Evolutionary conservation across 2,113 vertebrate genomes (phyloP).

Genomic region (Sylvilagus bachmani): DNA sequence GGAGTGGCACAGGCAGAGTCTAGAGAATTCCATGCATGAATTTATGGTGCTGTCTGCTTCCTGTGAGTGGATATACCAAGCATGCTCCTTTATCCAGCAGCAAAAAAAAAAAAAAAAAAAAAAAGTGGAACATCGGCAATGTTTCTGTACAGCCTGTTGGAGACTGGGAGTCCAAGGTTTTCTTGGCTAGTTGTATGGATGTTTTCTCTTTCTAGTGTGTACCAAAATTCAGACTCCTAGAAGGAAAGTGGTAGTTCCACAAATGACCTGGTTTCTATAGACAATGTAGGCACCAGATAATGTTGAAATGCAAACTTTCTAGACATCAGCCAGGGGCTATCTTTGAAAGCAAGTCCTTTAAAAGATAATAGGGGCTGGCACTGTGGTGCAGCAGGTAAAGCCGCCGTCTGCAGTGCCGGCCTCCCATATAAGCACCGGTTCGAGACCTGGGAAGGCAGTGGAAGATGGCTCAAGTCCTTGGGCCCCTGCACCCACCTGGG

Average conservation of each 20-base stretch:
- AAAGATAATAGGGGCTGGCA: neutral
- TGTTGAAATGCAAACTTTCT: neutral
- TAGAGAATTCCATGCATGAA: neutral
- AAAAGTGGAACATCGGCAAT: neutral
- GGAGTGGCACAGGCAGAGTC: neutral
- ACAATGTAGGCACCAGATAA: neutral
- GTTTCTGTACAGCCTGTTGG: conserved; percentile 2
- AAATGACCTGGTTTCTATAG: neutral
- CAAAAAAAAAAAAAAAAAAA: neutral
- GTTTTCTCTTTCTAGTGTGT: neutral
- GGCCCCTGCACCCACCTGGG: too few species aligned
- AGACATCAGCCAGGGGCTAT: neutral
- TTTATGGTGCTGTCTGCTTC: neutral
- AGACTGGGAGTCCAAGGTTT: neutral
- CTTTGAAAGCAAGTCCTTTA: neutral
- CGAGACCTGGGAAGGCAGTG: too few species aligned
- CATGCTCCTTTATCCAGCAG: neutral
- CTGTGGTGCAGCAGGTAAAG: too few species aligned
- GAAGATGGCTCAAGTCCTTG: too few species aligned
- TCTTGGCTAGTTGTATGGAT: neutral
- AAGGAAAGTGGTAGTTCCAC: neutral
- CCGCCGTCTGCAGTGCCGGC: too few species aligned
- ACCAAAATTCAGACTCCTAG: neutral
- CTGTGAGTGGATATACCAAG: neutral
- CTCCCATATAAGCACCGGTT: too few species aligned